These are phyloP conservation scores for Trematocara variabile DNA, from an alignment of 2,113 vertebrate species.

Conservation along the genomic window DNA sequence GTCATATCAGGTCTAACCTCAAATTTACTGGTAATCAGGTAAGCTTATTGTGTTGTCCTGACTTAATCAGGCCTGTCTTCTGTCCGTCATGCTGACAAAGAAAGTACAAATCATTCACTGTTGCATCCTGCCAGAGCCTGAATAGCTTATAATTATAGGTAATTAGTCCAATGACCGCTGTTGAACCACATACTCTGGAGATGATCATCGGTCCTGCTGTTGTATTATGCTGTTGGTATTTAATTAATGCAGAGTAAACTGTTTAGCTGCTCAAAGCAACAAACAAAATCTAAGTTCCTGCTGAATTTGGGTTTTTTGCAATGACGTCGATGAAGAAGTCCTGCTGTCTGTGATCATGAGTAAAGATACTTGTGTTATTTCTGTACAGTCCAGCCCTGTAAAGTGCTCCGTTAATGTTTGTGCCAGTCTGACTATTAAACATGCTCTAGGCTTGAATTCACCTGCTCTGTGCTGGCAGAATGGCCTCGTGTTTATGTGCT, in stretches of 20 bases:
- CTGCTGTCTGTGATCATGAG: background rate
- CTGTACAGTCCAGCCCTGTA: background rate
- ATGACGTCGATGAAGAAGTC: background rate
- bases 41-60: background rate
- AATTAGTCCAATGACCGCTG: background rate
- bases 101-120: background rate
- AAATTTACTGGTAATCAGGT: background rate
- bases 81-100: background rate
- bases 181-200: background rate
- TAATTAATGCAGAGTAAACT: background rate
- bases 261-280: background rate
- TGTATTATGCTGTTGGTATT: background rate
- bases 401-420: background rate
- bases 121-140: background rate
- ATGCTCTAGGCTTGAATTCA: background rate
- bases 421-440: background rate
- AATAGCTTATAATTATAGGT: background rate
- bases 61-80: background rate
- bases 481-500: background rate
- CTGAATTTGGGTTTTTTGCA: background rate
- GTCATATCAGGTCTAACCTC: background rate
- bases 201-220: background rate
- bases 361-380: background rate
- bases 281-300: background rate
- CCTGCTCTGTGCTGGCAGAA: background rate